phyloP scores from a whole-genome alignment of 2,113 vertebrate genomes.

The Emydocephalus ijimae region DNA sequence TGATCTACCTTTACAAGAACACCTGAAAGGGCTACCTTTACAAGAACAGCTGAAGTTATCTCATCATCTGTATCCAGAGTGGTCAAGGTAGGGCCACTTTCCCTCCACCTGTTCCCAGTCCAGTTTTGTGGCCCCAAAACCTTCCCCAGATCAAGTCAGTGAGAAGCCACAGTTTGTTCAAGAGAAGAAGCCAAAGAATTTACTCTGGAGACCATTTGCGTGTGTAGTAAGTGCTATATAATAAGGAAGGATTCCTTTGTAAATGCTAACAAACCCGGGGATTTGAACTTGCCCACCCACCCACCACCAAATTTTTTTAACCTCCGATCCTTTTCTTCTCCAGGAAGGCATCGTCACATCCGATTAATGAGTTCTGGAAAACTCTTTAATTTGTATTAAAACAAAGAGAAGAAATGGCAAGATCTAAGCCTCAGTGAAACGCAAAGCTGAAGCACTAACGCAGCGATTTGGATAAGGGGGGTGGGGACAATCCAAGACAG shows the following conservation, averaged over 20 bases:
- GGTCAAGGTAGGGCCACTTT: background rate
- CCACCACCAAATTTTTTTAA: background rate
- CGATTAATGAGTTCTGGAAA: background rate
- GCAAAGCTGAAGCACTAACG: conserved; percentile 4
- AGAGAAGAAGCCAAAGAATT: background rate
- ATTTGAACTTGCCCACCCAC: background rate
- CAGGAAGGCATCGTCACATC: background rate
- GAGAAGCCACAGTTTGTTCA: background rate
- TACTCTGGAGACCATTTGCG: background rate
- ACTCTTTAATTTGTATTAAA: background rate
- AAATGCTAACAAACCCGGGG: background rate
- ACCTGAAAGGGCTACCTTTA: no score
- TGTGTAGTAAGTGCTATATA: background rate
- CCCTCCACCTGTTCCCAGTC: background rate
- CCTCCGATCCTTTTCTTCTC: background rate
- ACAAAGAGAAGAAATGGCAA: background rate
- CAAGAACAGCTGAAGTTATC: no score
- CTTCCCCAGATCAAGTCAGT: background rate
- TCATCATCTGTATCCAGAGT: background rate
- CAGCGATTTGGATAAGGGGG: background rate
- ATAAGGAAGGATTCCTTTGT: background rate
- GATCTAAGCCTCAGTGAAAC: background rate
- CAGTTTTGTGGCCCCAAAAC: background rate
- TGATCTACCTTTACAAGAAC: background rate
- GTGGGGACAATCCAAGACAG: background rate